Conservation (phyloP, 1,140 invertebrate genomes). For the Scaptomyza pallida region DNA sequence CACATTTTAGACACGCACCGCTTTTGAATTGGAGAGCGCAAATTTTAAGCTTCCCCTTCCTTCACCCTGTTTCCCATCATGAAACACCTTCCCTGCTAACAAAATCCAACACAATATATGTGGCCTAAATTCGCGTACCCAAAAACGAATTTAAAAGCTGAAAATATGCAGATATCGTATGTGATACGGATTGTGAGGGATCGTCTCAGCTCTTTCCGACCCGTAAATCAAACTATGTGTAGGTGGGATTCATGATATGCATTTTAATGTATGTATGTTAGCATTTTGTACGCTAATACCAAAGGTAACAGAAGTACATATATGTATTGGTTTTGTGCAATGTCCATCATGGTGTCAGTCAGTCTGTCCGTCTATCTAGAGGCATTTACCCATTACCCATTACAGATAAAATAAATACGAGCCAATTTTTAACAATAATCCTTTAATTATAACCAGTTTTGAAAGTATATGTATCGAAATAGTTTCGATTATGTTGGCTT, state of each 20-base stretch:
- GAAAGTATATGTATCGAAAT: too few relatives aligned
- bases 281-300: too few relatives aligned
- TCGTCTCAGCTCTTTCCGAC: too few relatives aligned
- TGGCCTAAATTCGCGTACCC: conserved; percentile 53
- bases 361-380: too few relatives aligned
- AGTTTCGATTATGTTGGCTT: too few relatives aligned
- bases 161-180: conserved; percentile 61
- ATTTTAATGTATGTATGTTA: conserved; percentile 53
- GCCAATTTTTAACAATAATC: too few relatives aligned
- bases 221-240: conserved; percentile 25
- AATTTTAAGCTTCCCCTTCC: conserved; percentile 38
- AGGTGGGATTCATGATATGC: conserved; percentile 45
- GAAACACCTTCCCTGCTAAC: neutral
- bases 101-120: neutral
- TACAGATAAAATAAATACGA: too few relatives aligned
- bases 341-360: too few relatives aligned
- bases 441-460: too few relatives aligned
- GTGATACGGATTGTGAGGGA: neutral
- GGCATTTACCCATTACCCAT: too few relatives aligned
- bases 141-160: conserved; percentile 53
- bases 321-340: too few relatives aligned
- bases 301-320: too few relatives aligned
- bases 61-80: neutral
- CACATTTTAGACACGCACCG: conserved; percentile 51
- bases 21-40: conserved; percentile 37